Evolutionary conservation across 2,797 vertebrate species (phyloP).

Genomic region (Schizopygopsis malacanthus): DNA sequence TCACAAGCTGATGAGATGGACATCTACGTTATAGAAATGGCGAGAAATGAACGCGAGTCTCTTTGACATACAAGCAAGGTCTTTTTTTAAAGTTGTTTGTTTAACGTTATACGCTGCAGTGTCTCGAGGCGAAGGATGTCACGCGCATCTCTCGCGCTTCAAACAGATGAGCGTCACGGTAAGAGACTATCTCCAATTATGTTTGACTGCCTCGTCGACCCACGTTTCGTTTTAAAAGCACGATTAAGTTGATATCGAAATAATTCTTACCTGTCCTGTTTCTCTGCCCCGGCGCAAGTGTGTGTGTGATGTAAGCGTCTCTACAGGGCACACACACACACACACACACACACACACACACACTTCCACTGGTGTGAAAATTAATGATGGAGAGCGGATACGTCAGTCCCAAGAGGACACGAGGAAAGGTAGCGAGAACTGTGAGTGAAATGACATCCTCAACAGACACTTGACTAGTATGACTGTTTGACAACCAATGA

Average conservation of each 20-base stretch:
- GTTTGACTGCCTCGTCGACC: not conserved
- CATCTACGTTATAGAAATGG: not conserved
- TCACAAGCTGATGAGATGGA: not conserved
- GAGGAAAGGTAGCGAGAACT: not conserved
- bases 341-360: too few relatives aligned
- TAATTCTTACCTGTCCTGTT: slow-evolving; percentile 49
- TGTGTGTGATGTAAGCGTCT: slow-evolving; percentile 2
- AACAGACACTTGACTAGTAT: slow-evolving; percentile 8
- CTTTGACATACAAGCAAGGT: not conserved
- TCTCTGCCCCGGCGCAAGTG: slow-evolving; percentile 37
- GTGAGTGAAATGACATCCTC: not conserved
- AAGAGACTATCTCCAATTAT: not conserved
- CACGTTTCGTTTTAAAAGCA: not conserved
- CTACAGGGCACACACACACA: not conserved
- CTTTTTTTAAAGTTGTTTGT: slow-evolving; percentile 35
- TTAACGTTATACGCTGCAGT: slow-evolving; percentile 30
- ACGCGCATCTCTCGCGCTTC: slow-evolving; percentile 14
- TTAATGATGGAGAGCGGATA: slow-evolving; percentile 24
- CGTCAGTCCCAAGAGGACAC: slow-evolving; percentile 7
- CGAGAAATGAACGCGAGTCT: not conserved
- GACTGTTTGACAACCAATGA: slow-evolving; percentile 17
- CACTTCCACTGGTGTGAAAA: not conserved
- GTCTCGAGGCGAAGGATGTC: slow-evolving; percentile 39
- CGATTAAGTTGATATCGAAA: not conserved
- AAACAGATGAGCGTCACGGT: not conserved